These are phyloP conservation scores for Brachypteracias leptosomus DNA, from an alignment of 2,113 vertebrate species.

Conservation along the genomic window DNA sequence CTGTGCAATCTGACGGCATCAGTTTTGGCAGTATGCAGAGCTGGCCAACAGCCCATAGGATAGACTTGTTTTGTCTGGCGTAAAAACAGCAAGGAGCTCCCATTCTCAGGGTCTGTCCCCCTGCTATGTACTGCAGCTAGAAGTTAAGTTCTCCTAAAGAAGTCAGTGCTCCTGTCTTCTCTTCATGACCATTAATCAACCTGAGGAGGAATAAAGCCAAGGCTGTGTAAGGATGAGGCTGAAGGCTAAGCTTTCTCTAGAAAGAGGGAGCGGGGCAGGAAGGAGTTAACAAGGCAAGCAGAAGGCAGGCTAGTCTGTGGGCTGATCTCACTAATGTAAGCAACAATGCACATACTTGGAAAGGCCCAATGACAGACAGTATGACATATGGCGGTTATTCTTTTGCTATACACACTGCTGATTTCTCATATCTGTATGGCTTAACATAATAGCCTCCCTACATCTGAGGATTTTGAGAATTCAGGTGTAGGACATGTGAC, in stretches of 20 bases:
- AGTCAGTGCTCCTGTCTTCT: not conserved
- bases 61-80: not conserved
- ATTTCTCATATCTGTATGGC: not conserved
- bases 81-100: not conserved
- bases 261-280: not conserved
- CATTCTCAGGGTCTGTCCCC: not conserved
- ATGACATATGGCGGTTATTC: conserved; percentile 19
- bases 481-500: not conserved
- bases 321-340: conserved; percentile 23
- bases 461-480: not conserved
- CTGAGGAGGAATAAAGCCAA: not conserved
- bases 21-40: not conserved
- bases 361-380: conserved; percentile 29
- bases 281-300: conserved; percentile 31
- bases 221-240: not conserved
- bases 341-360: conserved; percentile 24
- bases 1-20: not conserved
- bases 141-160: not conserved
- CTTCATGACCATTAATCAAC: not conserved
- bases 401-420: conserved; percentile 11
- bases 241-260: not conserved
- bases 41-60: not conserved
- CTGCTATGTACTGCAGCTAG: not conserved
- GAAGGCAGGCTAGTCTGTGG: not conserved
- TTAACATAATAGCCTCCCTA: not conserved